Conservation (phyloP, 2,888 invertebrate genomes). For the Cantharis rufa region DNA sequence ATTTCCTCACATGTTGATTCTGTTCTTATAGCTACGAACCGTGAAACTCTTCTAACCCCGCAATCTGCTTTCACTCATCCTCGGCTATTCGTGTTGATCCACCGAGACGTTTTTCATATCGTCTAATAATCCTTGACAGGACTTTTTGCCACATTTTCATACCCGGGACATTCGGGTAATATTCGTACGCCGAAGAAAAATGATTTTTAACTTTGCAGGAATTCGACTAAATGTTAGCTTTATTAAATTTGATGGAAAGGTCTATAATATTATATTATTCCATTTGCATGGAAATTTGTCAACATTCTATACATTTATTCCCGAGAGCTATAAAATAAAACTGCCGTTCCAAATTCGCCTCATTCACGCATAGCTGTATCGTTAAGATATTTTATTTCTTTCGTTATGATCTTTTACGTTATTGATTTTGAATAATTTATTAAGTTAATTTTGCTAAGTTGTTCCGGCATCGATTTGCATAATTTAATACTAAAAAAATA, state of each 20-base stretch:
- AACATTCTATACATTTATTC: slow-evolving; percentile 48
- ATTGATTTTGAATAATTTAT: slow-evolving; percentile 43
- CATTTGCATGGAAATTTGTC: slow-evolving; percentile 49
- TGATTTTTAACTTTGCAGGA: not conserved
- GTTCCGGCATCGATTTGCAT: slow-evolving; percentile 20
- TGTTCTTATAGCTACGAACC: not conserved
- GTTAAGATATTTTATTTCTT: slow-evolving; percentile 42
- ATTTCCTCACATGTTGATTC: slow-evolving; percentile 2
- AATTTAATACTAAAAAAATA: slow-evolving; percentile 18
- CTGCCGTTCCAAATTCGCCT: slow-evolving; percentile 34
- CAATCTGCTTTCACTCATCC: slow-evolving; percentile 1
- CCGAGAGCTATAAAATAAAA: slow-evolving; percentile 38
- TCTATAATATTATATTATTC: slow-evolving; percentile 42
- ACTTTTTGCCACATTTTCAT: not conserved
- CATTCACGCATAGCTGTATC: slow-evolving; percentile 33
- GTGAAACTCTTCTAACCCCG: slow-evolving; percentile 2
- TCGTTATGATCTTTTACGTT: slow-evolving; percentile 42
- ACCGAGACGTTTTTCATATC: not conserved
- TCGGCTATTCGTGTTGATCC: slow-evolving; percentile 1
- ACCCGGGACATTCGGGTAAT: not conserved
- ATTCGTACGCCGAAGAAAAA: not conserved
- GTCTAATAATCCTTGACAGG: not conserved
- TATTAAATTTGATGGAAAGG: slow-evolving; percentile 36
- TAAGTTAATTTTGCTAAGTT: slow-evolving; percentile 38
- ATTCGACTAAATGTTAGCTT: slow-evolving; percentile 36